Evolutionary conservation across 2,113 vertebrate species (phyloP), one percentile per base, ranked within the genome.

Genomic region (Brachirus orientalis): DNA sequence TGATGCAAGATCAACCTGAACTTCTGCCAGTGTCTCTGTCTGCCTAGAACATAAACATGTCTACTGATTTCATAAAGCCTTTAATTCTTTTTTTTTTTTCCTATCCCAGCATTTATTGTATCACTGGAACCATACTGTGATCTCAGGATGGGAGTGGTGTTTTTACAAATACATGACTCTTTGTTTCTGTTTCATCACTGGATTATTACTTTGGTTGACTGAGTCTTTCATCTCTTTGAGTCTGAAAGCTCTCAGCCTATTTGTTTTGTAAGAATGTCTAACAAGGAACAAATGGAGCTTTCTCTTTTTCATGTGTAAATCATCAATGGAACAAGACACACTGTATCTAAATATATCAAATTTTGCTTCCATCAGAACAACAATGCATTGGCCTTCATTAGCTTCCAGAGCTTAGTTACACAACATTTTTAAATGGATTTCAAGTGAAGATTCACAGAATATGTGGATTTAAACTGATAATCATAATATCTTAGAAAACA

Each of bases 201-300:
- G 71, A 82, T 65, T 57, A 80, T 87, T 79, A 73, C 65, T 63
- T 80, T 58, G 16, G 54, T 56, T 19, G 59, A 66, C 48, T n/a
- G 19, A 48, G 51, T 13, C 83, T 90, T 87, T 90, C 70, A 88
- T 87, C 81, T 89, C 55, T 78, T 60, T 68, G 66, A 74, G 40
- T n/a, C 61, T 3, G 6, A 63, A 52, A 37, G 22, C 63, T 77
- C 58, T 70, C 65, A 50, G 55, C 16, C 55, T 14, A 43, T 74
- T 80, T 80, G 46, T 75, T 80, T 69, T 53, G 35, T 35, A 79
- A 71, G 7, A 82, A 59, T 35, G 33, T 69, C 58, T 50, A 44
- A 66, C 52, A 62, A 54, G 40, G 7, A 67, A 67, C 46, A 60
- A 69, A 48, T 11, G 11, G 22, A 38, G 40, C 36, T 53, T 28